Evolutionary conservation across 2,113 vertebrate genomes (phyloP), one percentile per base, ranked within the genome.

Genomic region (Tretioscincus oriximinensis): DNA sequence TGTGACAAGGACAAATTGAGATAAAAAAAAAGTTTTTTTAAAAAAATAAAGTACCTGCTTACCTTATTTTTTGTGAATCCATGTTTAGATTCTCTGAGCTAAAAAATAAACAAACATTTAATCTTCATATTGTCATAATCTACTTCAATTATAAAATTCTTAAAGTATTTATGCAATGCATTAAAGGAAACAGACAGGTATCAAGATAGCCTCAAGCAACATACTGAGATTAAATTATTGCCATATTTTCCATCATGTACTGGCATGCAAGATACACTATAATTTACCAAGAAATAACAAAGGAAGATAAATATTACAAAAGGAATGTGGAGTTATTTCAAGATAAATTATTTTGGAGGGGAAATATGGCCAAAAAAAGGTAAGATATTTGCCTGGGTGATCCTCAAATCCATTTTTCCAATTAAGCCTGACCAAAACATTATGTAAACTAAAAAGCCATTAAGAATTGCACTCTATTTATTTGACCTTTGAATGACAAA

Each of bases 21-120:
- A 2, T 70, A n/a, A 4, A 47, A 28, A 76, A 60, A 79, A 51
- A 29, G 10, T 12, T 60, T 5, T 10, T 81, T 29, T 11, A 69
- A n/a, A 5, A 69, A 16, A 58, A 41, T 2, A 54, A 69, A 61
- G 75, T 81, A 68, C 21, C 12, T 58, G 70, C 85, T 82, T 88
- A 95, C 98, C 97, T 98, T 99, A 86, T 97, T 94, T 87, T 96
- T 97, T 16, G 96, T 96, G 91, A 98, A 98, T 81, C 95, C 95
- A 85, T 89, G 93, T 49, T 91, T 94, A 71, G 91, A 63, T 11
- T 91, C 70, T 86, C 89, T 89, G 82, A 92, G 78, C 97, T 98
- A 89, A 85, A 93, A 58, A 93, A 54, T 73, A 88, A 84, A 87
- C 4, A 78, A 90, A 49, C 47, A 51, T 2, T 2, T 81, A 41